Conservation (phyloP, 2,797 vertebrate species). For the Bryconaethiops microstoma region DNA sequence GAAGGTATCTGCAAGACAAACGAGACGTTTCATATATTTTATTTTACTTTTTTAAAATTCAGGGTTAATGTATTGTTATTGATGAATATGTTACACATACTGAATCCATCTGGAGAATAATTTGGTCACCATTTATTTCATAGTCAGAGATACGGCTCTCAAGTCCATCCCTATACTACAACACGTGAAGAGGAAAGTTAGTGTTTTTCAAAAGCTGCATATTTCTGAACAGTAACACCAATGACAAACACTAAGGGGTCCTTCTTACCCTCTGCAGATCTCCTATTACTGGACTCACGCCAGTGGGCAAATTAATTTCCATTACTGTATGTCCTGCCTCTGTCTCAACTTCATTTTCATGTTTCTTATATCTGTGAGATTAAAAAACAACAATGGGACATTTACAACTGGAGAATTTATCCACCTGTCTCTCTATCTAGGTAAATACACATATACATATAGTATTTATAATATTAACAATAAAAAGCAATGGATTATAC, state of each 20-base stretch:
- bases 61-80: background rate
- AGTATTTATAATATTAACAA: too few relatives aligned
- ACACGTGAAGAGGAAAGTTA: slow-evolving; percentile 14
- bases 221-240: background rate
- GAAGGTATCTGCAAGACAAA: slow-evolving; percentile 80
- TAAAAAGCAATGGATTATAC: too few relatives aligned
- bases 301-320: slow-evolving; percentile 89
- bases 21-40: background rate
- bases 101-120: slow-evolving; percentile 82
- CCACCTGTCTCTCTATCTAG: too few relatives aligned
- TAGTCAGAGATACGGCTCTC: slow-evolving; percentile 81
- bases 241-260: background rate
- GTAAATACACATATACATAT: too few relatives aligned
- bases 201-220: background rate
- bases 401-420: background rate
- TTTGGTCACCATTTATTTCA: slow-evolving; percentile 78
- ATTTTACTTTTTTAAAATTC: background rate
- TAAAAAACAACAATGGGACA: background rate
- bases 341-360: slow-evolving; percentile 62
- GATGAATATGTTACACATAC: slow-evolving; percentile 60
- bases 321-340: slow-evolving; percentile 85
- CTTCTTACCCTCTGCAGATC: slow-evolving; percentile 80
- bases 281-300: slow-evolving; percentile 77
- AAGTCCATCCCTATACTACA: slow-evolving; percentile 78
- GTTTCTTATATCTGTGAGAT: slow-evolving; percentile 80